Evolutionary conservation across 2,797 vertebrate species (phyloP), one percentile per base, ranked within the genome.

Genomic region (Fistularia commersonii): DNA sequence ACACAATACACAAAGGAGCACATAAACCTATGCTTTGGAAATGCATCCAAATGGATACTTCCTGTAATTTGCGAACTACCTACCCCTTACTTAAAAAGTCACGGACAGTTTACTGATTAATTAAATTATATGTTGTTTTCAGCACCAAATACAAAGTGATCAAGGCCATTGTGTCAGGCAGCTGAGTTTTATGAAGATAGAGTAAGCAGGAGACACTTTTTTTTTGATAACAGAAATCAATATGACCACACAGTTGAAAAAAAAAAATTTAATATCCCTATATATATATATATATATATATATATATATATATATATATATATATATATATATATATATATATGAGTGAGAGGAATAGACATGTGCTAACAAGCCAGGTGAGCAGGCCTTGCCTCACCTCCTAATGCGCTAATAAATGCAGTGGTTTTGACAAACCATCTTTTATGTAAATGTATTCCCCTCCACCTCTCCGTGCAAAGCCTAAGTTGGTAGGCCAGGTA

Each of bases 351-450:
- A 64, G 57, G 73, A 59, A 70, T 37, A 66, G 74, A 76, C 77
- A 93, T 56, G 92, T 92, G 93, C 61, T 92, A 94, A 93, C 87
- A 91, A 91, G 90, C 87, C 79, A 91, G 79, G 87, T 87, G 88
- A 91, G 50, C 64, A 48, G 54, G 54, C 66, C 70, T 84, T 49
- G 62, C 88, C 78, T 92, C 89, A 88, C 80, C 74, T 91, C 59
- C 62, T 68, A 67, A 86, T 57, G 86, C 61, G 93, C 80, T 95
- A 97, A 96, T 93, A 83, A 90, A 94, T 98, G 90, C 93, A 89
- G 93, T 66, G 93, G 89, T 89, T 41, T 94, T 90, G 81, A 93
- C 92, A 87, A 82, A 91, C 88, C 64, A 81, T 88, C 90, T 81
- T 79, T 84, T 77, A 84, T 88, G 92, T 85, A 94, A 95, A 96